phyloP scores from a whole-genome alignment of 2,888 invertebrate species.

The Ephialtes manifestator region DNA sequence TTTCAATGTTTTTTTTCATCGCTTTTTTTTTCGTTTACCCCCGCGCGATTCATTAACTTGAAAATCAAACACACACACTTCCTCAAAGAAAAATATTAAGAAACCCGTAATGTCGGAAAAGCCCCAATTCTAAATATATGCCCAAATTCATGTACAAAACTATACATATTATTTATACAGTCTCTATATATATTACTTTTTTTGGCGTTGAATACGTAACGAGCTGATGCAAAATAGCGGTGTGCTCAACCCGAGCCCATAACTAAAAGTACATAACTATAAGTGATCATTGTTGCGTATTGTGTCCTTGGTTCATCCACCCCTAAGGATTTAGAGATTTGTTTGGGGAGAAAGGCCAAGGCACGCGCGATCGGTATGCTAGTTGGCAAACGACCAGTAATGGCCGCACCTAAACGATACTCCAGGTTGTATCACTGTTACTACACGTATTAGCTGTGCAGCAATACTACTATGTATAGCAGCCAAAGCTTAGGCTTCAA shows the following conservation, averaged over 20 bases:
- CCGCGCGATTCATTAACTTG: too few relatives aligned
- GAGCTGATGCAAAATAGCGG: constrained; percentile 19
- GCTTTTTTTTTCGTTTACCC: too few relatives aligned
- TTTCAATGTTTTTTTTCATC: too few relatives aligned
- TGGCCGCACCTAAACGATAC: constrained; percentile 52
- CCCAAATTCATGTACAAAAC: too few relatives aligned
- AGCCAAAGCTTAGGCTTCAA: background rate
- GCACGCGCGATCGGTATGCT: constrained; percentile 6
- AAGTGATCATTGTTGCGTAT: constrained; percentile 12
- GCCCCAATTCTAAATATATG: too few relatives aligned
- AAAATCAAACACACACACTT: too few relatives aligned
- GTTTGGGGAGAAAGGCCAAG: background rate
- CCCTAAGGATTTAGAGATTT: constrained; percentile 18
- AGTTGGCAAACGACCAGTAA: constrained; percentile 64
- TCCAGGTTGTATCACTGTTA: constrained; percentile 60
- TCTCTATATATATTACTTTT: too few relatives aligned
- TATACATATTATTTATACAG: too few relatives aligned
- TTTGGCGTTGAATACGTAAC: constrained; percentile 59
- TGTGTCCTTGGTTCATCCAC: constrained; percentile 3
- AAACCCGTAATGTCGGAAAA: too few relatives aligned
- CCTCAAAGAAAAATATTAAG: too few relatives aligned
- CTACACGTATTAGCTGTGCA: constrained; percentile 18
- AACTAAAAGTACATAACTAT: constrained; percentile 36
- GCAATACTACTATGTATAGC: background rate
- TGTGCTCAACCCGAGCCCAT: constrained; percentile 30